Evolutionary conservation across 2,113 vertebrate species (phyloP).

Genomic region (Speoplatyrhinus poulsoni): DNA sequence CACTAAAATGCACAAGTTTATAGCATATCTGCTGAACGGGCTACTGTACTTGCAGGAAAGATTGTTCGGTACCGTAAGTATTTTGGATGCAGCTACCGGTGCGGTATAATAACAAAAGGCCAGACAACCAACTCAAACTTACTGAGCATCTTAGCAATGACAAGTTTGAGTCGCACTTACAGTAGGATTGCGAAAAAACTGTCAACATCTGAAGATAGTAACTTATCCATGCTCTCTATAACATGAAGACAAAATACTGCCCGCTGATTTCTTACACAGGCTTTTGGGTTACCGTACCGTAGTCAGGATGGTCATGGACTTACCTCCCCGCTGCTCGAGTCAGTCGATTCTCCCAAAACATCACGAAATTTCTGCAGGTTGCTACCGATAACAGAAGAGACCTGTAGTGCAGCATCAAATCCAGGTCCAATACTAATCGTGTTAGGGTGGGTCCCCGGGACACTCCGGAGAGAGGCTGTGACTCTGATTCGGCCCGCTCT

Average conservation of each 20-base stretch:
- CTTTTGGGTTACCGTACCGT: neutral
- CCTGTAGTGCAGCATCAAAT: conserved; percentile 93
- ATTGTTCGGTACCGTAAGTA: neutral
- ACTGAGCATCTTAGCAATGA: conserved; percentile 66
- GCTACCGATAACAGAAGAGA: conserved; percentile 90
- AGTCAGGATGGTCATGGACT: conserved; percentile 48
- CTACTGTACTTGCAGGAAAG: conserved; percentile 4
- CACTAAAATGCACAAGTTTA: conserved; percentile 17
- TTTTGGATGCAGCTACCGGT: neutral
- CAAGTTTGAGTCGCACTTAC: conserved; percentile 62
- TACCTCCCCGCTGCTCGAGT: conserved; percentile 91
- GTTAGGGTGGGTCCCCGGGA: conserved; percentile 74
- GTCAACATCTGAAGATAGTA: conserved; percentile 20
- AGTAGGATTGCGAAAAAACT: conserved; percentile 26
- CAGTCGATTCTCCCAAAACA: conserved; percentile 92
- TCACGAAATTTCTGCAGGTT: conserved; percentile 96
- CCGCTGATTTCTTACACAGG: conserved; percentile 10
- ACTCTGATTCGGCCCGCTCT: conserved; percentile 86
- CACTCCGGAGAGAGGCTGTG: conserved; percentile 81
- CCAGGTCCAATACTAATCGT: conserved; percentile 84
- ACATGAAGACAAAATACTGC: neutral
- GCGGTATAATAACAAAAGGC: conserved; percentile 31
- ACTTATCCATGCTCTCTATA: conserved; percentile 36
- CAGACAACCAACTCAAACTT: conserved; percentile 57
- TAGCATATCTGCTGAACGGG: conserved; percentile 1